Evolutionary conservation across 2,888 invertebrate species (phyloP).

Genomic region (Selenia dentaria): DNA sequence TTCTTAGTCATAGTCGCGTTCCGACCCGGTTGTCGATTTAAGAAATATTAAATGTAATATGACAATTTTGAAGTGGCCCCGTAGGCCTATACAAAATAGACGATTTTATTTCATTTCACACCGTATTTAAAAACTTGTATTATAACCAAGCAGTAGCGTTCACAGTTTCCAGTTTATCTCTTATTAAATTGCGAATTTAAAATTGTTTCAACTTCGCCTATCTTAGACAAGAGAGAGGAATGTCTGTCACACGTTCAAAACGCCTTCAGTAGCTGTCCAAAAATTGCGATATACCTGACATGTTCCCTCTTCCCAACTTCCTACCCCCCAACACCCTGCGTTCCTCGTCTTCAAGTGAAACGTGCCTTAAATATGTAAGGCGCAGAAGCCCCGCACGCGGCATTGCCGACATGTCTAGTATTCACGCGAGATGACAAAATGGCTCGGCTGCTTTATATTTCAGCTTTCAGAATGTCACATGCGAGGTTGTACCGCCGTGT

Average conservation of each 20-base stretch:
- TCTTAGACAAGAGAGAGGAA: background rate
- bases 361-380: slow-evolving; percentile 6
- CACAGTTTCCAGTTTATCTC: no score
- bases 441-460: slow-evolving; percentile 1
- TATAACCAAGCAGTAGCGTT: no score
- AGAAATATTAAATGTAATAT: no score
- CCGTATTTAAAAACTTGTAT: no score
- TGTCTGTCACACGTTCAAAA: slow-evolving; percentile 6
- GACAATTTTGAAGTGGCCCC: no score
- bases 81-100: no score
- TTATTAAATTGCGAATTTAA: no score
- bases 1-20: no score
- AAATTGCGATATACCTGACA: slow-evolving; percentile 8
- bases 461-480: background rate
- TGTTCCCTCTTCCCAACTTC: background rate
- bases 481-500: no score
- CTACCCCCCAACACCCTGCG: background rate
- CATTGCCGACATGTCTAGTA: background rate
- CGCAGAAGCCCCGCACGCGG: background rate
- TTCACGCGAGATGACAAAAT: slow-evolving; percentile 1
- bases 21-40: no score
- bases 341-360: no score
- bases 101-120: no score
- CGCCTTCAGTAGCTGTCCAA: slow-evolving; percentile 8
- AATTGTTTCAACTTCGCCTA: background rate